Evolutionary conservation across 2,888 invertebrate genomes (phyloP).

Genomic region (Diarsia rubi): DNA sequence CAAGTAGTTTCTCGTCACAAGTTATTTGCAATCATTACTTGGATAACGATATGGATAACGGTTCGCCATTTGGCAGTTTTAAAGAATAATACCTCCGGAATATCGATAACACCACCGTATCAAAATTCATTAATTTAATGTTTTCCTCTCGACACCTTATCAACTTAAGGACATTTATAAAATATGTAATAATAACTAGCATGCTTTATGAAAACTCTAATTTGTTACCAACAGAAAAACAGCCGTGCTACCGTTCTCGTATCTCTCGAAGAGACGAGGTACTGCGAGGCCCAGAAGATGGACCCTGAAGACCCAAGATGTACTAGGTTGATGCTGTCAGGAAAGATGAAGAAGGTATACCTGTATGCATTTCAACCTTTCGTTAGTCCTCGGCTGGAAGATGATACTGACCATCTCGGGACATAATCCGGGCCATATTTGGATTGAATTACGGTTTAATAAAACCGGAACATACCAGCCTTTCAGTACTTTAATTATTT

Average conservation of each 20-base stretch:
- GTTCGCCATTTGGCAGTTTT: neutral
- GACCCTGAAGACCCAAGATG: conserved; percentile 95
- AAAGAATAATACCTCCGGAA: neutral
- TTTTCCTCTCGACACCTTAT: conserved; percentile 4
- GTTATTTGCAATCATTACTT: neutral
- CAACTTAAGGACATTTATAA: neutral
- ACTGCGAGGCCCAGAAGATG: conserved; percentile 91
- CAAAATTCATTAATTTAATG: neutral
- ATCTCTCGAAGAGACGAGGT: conserved; percentile 92
- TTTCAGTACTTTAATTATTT: no score
- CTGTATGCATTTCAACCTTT: conserved; percentile 30
- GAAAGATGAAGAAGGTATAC: conserved; percentile 92
- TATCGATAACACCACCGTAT: neutral
- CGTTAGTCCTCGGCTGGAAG: neutral
- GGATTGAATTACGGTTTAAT: neutral
- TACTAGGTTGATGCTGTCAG: conserved; percentile 93
- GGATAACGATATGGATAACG: neutral
- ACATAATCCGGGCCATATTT: neutral
- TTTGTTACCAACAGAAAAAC: conserved; percentile 88
- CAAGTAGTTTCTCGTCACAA: no score
- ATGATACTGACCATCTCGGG: neutral
- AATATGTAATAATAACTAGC: neutral
- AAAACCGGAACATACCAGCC: no score
- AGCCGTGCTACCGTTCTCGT: conserved; percentile 93
- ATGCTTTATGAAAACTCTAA: neutral